Evolutionary conservation across 2,797 vertebrate genomes (phyloP).

Genomic region (Thamnophis elegans): DNA sequence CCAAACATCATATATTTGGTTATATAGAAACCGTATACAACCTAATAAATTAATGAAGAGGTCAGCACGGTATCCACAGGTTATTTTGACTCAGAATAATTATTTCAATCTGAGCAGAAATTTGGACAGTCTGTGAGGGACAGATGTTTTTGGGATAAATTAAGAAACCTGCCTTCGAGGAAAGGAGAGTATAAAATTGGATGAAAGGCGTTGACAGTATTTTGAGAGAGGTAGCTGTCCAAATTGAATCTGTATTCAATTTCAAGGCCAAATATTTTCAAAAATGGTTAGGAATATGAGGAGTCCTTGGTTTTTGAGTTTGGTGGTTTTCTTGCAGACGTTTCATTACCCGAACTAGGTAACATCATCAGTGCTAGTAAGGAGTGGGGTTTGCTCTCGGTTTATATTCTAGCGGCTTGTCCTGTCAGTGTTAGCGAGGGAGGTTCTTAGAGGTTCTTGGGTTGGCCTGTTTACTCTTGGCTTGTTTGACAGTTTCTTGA

Average conservation of each 20-base stretch:
- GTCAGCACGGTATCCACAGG: neutral
- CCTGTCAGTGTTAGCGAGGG: neutral
- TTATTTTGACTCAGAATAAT: neutral
- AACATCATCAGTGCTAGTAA: neutral
- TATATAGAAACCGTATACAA: neutral
- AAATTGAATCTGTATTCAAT: neutral
- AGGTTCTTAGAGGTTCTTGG: neutral
- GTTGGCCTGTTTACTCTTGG: neutral
- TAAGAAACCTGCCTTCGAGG: neutral
- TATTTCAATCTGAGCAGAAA: neutral
- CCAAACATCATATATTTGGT: neutral
- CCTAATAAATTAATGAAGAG: neutral
- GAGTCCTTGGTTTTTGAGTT: neutral
- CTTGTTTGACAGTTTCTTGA: neutral
- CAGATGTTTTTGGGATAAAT: neutral
- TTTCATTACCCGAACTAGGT: neutral
- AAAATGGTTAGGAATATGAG: neutral
- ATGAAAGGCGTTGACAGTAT: neutral
- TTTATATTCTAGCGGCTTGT: neutral
- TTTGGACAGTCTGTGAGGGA: neutral
- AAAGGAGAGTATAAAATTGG: neutral
- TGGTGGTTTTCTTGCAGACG: neutral
- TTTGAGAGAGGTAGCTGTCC: neutral
- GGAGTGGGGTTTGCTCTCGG: neutral
- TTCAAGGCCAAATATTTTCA: neutral